phyloP scores from a whole-genome alignment of 2,888 invertebrate genomes.

The Tetragonisca angustula region DNA sequence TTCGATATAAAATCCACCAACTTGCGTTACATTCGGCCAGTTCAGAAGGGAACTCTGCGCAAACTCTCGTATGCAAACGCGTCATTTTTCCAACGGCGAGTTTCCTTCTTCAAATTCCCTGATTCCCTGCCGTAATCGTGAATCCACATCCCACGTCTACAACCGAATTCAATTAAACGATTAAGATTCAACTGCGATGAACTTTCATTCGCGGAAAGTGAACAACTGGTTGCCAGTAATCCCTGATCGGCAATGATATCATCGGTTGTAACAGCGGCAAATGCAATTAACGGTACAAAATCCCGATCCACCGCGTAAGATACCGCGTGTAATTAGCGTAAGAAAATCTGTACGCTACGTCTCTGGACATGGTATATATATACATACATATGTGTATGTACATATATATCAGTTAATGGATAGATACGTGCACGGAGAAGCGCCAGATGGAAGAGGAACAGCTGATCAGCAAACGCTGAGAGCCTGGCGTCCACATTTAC shows the following conservation, averaged over 20 bases:
- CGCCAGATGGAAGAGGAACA: constrained; percentile 18
- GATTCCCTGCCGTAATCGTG: neutral
- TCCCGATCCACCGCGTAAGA: constrained; percentile 34
- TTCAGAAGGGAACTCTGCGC: too few relatives aligned
- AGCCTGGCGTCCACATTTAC: constrained; percentile 44
- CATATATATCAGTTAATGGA: neutral
- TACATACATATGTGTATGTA: too few relatives aligned
- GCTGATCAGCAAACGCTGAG: constrained; percentile 47
- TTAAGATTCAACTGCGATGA: neutral
- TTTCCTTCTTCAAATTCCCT: neutral
- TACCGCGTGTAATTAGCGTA: constrained; percentile 37
- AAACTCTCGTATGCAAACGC: too few relatives aligned
- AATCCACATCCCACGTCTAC: neutral
- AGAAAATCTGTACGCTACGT: constrained; percentile 27
- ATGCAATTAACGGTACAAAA: constrained; percentile 19
- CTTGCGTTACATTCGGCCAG: too few relatives aligned
- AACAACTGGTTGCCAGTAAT: constrained; percentile 16
- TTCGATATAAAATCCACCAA: too few relatives aligned
- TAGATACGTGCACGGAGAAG: neutral
- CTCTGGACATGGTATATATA: neutral
- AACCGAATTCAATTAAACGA: neutral
- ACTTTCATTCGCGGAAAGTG: constrained; percentile 4
- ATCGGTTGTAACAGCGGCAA: constrained; percentile 13
- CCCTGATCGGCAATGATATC: constrained; percentile 18
- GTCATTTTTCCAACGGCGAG: neutral